phyloP scores from a whole-genome alignment of 2,113 vertebrate genomes.

The Dascyllus trimaculatus region DNA sequence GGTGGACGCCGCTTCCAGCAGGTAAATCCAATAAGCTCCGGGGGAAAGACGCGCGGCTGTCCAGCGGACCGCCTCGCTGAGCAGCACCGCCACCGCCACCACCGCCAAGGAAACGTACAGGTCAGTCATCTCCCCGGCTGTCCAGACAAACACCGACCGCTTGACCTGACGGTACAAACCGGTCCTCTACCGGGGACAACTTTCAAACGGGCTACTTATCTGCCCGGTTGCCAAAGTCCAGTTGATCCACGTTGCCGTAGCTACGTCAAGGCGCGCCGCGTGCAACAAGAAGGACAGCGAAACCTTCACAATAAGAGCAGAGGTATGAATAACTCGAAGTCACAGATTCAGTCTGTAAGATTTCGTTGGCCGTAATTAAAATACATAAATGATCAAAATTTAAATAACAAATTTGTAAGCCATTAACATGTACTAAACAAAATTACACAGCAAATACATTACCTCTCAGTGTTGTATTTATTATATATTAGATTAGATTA shows the following conservation, averaged over 20 bases:
- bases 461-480: too few relatives aligned
- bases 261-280: background rate
- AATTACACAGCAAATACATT: too few relatives aligned
- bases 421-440: too few relatives aligned
- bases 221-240: background rate
- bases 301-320: constrained; percentile 54
- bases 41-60: constrained; percentile 15
- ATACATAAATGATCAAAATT: too few relatives aligned
- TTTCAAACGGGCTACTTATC: background rate
- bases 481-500: too few relatives aligned
- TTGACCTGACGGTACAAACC: rapidly evolving
- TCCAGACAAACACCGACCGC: background rate
- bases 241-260: background rate
- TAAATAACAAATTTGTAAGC: too few relatives aligned
- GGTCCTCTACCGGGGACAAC: background rate
- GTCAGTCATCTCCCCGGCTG: constrained; percentile 53
- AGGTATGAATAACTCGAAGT: background rate
- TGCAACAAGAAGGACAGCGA: rapidly evolving
- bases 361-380: background rate
- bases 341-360: background rate
- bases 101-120: constrained; percentile 58
- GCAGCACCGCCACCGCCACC: constrained; percentile 54
- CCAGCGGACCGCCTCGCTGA: constrained; percentile 68
- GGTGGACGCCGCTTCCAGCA: constrained; percentile 85
- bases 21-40: constrained; percentile 27